A percentile compares a stretch with the other conserved stretches of the same genome.
phyloP scores from a whole-genome alignment of 1,140 invertebrate species.

The Plectrocnemia conspersa region DNA sequence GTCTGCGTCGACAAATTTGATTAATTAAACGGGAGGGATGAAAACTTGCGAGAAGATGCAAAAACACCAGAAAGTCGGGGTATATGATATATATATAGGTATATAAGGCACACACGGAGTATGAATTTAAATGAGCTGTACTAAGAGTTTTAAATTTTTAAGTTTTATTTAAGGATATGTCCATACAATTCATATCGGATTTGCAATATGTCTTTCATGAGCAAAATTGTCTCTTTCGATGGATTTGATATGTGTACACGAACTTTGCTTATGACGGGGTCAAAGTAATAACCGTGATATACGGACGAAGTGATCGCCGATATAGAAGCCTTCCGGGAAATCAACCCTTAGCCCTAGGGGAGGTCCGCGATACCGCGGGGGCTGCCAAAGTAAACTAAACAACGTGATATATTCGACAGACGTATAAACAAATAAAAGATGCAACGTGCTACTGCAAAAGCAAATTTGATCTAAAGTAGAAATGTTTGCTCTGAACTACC shows the following conservation, averaged over 20 bases:
- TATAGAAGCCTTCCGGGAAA: background rate
- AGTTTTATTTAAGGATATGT: too few relatives aligned
- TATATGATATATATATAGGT: too few relatives aligned
- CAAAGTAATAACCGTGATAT: too few relatives aligned
- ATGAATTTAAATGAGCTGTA: too few relatives aligned
- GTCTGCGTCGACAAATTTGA: slow-evolving; percentile 3
- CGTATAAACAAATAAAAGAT: slow-evolving; percentile 5
- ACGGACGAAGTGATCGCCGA: background rate
- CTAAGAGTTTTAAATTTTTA: too few relatives aligned
- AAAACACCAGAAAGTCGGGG: too few relatives aligned
- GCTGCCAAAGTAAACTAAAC: background rate
- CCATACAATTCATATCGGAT: too few relatives aligned
- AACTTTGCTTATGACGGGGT: too few relatives aligned
- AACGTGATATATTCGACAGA: slow-evolving; percentile 5
- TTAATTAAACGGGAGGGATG: slow-evolving; percentile 1
- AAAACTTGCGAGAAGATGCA: background rate
- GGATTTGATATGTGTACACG: too few relatives aligned
- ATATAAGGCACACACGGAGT: too few relatives aligned
- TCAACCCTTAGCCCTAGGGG: background rate
- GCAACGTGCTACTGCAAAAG: background rate
- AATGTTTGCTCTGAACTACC: slow-evolving; percentile 4
- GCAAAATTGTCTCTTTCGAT: too few relatives aligned
- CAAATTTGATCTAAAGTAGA: background rate
- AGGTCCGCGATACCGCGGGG: background rate
- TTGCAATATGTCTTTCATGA: too few relatives aligned